Base-by-base conservation (phyloP, 2,113 vertebrate genomes). In the Syngnathus scovelli region DNA sequence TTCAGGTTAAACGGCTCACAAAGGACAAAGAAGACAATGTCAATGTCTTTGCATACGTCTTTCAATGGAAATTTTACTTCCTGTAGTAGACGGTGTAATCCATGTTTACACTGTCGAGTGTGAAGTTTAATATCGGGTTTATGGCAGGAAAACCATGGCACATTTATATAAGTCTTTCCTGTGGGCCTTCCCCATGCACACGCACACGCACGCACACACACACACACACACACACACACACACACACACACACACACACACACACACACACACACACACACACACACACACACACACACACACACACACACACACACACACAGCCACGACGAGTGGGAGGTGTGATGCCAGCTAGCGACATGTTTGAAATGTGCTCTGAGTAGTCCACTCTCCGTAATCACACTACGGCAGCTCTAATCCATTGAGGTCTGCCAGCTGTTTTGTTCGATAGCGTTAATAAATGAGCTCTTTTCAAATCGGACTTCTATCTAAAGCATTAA, bases 321-420 rank as follows among this genome's bases (percentile, higher is more conserved):
- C 55, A 58, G 39, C 44, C 8, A 48, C 44, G 55, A 37, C 15
- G 76, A 36, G 61, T 64, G 46, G 44, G 54, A 64, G 73, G 70
- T 44, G 68, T 64, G 72, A 75, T 39, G 61, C n/a, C 16, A 8
- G 61, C n/a, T 12, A 8, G 12, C 15, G 69, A 70, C 48, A 59
- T 54, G 49, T 39, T 61, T 70, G 52, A 69, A 71, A 27, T 38
- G 33, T 65, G 72, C 27, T 65, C 69, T 61, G 75, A 74, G 74
- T 85, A 61, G 75, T 54, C 49, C 8, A 2, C 61, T 71, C 61
- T 55, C 39, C 39, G 56, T 36, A 16, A 61, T 38, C 21, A n/a
- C 52, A 36, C 38, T 58, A 61, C 37, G 56, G 65, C 75, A 78
- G 60, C 67, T 75, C 61, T 3, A 4, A 9, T 15, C 23, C 54